Evolutionary conservation across 2,888 invertebrate species (phyloP).

Genomic region (Aricia artaxerxes): DNA sequence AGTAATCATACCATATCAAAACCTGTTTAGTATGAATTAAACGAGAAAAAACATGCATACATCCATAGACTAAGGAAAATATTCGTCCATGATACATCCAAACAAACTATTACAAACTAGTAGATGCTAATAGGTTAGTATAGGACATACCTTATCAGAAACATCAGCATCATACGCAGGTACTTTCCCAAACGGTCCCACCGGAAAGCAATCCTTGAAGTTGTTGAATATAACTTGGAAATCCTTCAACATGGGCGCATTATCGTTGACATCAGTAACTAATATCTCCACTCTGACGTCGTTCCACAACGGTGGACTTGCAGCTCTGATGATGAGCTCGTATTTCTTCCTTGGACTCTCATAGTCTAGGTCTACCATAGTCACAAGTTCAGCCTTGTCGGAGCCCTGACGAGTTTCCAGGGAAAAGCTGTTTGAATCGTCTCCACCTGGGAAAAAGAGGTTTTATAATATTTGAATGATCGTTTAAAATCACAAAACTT

Average conservation of each 20-base stretch:
- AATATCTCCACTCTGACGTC: conserved; percentile 93
- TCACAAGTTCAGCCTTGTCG: conserved; percentile 92
- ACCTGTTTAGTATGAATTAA: too few species aligned
- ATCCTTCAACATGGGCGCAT: conserved; percentile 94
- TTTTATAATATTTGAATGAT: too few species aligned
- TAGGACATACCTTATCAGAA: conserved; percentile 83
- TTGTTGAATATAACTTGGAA: conserved; percentile 98
- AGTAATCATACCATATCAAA: too few species aligned
- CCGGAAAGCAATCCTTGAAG: conserved; percentile 95
- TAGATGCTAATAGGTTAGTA: neutral
- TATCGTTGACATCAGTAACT: conserved; percentile 97
- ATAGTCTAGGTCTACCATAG: conserved; percentile 95
- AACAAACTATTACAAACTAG: neutral
- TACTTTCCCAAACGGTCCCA: conserved; percentile 93
- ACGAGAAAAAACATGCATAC: too few species aligned
- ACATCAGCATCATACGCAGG: conserved; percentile 98
- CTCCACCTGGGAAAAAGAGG: conserved; percentile 80
- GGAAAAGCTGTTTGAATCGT: conserved; percentile 92
- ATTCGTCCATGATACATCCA: neutral
- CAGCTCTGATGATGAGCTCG: conserved; percentile 92
- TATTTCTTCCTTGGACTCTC: conserved; percentile 96
- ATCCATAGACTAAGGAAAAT: too few species aligned
- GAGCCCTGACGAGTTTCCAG: conserved; percentile 90
- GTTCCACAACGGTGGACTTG: conserved; percentile 93
- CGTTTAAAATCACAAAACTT: too few species aligned